Base-by-base conservation (phyloP, 2,113 vertebrate genomes). In the Columbina picui region DNA sequence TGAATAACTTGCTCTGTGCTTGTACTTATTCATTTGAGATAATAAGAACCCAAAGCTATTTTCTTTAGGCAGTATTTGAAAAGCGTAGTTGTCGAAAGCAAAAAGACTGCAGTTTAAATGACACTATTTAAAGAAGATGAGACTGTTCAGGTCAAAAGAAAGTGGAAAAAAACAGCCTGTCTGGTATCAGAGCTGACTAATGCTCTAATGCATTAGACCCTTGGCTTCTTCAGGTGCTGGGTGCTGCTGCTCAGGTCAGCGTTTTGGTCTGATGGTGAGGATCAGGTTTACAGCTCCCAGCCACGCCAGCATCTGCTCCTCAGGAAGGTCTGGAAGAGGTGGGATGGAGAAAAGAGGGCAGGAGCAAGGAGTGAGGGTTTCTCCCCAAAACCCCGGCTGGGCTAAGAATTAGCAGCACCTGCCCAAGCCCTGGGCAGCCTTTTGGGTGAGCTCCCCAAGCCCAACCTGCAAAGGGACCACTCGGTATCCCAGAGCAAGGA, bases 211-310 rank as follows among this genome's bases (percentile, higher is more conserved):
- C 87, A 78, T 2, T 20, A 88, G 79, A 60, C 43, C 41, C 76
- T 60, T 0, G 0, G 5, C 43, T 23, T 25, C 85, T 60, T 65
- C 75, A 79, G 30, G 52, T 59, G 90, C 83, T 92, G 81, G 4
- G 1, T 65, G 78, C 68, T 85, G 74, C 41, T 87, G 75, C 20
- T 36, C 50, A 85, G 85, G 47, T 70, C 85, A 95, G 91, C 83
- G 29, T 39, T 81, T 93, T n/a, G 78, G 53, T n/a, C 65, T 39
- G 68, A 17, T 49, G 82, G 12, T 71, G 61, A 59, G 88, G 74
- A 94, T 94, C 89, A 85, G 61, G 92, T 80, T 95, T 47, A 87
- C 84, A 95, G 85, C 64, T 80, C 78, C 12, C 81, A 75, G 84
- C 70, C 45, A 39, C 11, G 43, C 86, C 74, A 87, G 84, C 55